A percentile compares a stretch with the other conserved stretches of the same genome.
Conservation (phyloP, 2,797 vertebrate species). For the Microctenopoma stevenorrisi region DNA sequence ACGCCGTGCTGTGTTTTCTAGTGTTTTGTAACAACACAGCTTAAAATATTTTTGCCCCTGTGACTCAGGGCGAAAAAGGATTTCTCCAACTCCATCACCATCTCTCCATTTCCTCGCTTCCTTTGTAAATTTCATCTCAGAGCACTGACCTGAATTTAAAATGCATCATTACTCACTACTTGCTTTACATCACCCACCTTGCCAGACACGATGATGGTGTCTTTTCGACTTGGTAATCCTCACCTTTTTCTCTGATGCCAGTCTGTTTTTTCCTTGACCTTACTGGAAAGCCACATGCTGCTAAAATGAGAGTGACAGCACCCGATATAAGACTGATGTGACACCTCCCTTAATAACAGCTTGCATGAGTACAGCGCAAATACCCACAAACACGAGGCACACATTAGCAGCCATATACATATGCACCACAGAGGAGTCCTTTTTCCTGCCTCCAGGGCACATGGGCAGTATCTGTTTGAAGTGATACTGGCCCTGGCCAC, state of each 20-base stretch:
- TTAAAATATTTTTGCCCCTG: constrained; percentile 36
- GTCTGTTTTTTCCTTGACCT: constrained; percentile 57
- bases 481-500: constrained; percentile 65
- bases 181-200: constrained; percentile 70
- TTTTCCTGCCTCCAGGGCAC: constrained; percentile 61
- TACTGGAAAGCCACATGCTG: constrained; percentile 57
- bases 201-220: constrained; percentile 56
- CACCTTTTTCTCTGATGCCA: constrained; percentile 44
- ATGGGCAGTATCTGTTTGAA: constrained; percentile 70
- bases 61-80: constrained; percentile 55
- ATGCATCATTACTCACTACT: constrained; percentile 71
- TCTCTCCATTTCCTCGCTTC: constrained; percentile 33
- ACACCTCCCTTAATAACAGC: constrained; percentile 54
- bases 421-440: constrained; percentile 43
- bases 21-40: constrained; percentile 48
- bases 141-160: constrained; percentile 77
- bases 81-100: constrained; percentile 42
- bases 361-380: constrained; percentile 47
- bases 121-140: constrained; percentile 57
- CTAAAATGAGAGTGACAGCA: constrained; percentile 64
- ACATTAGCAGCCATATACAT: constrained; percentile 37
- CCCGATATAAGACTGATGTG: constrained; percentile 49
- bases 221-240: constrained; percentile 51
- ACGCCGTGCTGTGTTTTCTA: constrained; percentile 19
- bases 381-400: constrained; percentile 16